Evolutionary conservation across 2,113 vertebrate genomes (phyloP), one percentile per base, ranked within the genome.

Genomic region (Pandion haliaetus): DNA sequence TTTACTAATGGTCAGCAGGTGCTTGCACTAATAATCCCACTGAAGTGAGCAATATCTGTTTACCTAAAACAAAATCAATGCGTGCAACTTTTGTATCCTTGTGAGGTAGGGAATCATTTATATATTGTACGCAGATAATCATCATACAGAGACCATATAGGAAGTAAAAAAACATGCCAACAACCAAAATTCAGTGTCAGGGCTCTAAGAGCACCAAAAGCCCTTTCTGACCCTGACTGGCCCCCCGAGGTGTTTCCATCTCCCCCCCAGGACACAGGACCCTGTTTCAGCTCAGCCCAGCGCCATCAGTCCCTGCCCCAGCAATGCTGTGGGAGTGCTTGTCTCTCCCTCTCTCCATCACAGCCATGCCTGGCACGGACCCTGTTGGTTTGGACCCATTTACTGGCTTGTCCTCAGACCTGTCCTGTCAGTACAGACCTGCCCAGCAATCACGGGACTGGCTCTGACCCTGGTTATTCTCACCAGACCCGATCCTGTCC

Each of bases 261-360:
- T 4, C 10, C 10, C 3, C 1, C 0, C 3, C 31, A 20, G 0
- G 0, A 40, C 16, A 4, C 13, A 52, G 17, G 5, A 54, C 15
- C 6, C 24, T 0, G 0, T 74, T 91, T 40, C 90, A 66, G 20
- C 8, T 32, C 3, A 71, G 20, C 42, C 47, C 2, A 0, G 17
- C 0, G 1, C 47, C 2, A 0, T 26, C 44, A 28, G 36, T 32
- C 42, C 14, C 5, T 61, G 57, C 14, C 42, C 47, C 31, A 2
- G 2, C 1, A 7, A 29, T 78, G 42, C 59, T 62, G 45, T 38
- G 26, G 16, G 19, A 16, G 4, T 36, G 5, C 42, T 71, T 45
- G 6, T 62, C 50, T 81, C 31, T 69, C 45, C 17, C 31, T 61
- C 42, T 19, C 44, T 82, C 61, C 20, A 13, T 47, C 45, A 59